Evolutionary conservation across 2,888 invertebrate species (phyloP).

Genomic region (Tipula confusa): DNA sequence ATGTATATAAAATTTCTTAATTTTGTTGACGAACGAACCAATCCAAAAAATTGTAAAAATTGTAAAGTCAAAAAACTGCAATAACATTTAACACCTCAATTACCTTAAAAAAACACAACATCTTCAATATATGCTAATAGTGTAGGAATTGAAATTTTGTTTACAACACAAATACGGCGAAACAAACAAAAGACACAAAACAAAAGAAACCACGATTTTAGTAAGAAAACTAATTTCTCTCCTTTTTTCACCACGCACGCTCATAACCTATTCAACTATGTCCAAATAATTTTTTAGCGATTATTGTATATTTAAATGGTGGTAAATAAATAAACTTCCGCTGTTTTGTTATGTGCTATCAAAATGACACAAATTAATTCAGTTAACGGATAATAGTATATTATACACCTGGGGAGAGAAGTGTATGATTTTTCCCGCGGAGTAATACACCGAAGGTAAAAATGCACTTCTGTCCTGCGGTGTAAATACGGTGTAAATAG

Average conservation of each 20-base stretch:
- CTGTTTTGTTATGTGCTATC: background rate
- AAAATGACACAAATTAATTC: background rate
- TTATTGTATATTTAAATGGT: background rate
- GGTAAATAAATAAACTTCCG: background rate
- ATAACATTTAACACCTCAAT: background rate
- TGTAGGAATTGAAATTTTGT: background rate
- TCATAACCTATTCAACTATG: background rate
- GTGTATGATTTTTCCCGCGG: no score
- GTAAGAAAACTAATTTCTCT: background rate
- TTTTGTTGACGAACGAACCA: background rate
- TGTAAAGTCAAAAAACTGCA: background rate
- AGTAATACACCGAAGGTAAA: no score
- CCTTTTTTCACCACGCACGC: background rate
- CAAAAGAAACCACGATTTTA: background rate
- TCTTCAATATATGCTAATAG: background rate
- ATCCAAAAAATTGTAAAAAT: background rate
- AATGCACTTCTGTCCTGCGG: no score
- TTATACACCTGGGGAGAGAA: background rate
- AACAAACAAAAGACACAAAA: no score
- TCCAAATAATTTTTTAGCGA: background rate
- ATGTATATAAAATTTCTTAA: background rate
- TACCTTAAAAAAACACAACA: background rate
- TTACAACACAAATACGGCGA: background rate
- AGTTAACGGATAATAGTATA: background rate
- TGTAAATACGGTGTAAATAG: no score